Percentiles rank a stretch among this genome's conserved stretches.
Evolutionary conservation across 2,888 invertebrate genomes (phyloP).

Genomic region (Therioaphis trifolii): DNA sequence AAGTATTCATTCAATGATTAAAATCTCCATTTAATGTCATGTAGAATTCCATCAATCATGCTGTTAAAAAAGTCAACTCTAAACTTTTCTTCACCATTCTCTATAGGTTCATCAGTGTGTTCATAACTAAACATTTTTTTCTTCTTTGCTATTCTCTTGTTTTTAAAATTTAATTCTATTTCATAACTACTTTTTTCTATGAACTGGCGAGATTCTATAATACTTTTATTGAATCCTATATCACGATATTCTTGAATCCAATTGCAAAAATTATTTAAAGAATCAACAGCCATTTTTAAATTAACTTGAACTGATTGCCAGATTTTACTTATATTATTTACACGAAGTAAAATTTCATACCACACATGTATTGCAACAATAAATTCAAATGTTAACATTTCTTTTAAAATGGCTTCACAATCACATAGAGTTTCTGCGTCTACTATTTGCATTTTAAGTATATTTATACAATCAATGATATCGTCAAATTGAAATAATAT

Average conservation of each 20-base stretch:
- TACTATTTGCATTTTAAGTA: background rate
- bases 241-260: constrained; percentile 22
- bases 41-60: background rate
- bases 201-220: constrained; percentile 15
- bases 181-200: constrained; percentile 27
- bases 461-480: constrained; percentile 8
- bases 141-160: constrained; percentile 15
- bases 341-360: constrained; percentile 5
- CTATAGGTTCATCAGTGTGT: constrained; percentile 12
- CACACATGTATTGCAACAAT: constrained; percentile 12
- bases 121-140: constrained; percentile 27
- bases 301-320: constrained; percentile 11
- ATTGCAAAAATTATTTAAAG: constrained; percentile 15
- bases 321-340: constrained; percentile 21
- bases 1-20: background rate
- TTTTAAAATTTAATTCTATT: constrained; percentile 33
- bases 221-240: too few relatives aligned
- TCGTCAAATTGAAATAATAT: background rate
- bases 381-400: constrained; percentile 25
- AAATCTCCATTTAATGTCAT: background rate
- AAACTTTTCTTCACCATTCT: constrained; percentile 24
- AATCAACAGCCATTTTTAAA: background rate
- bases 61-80: constrained; percentile 12
- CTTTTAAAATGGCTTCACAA: background rate
- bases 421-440: constrained; percentile 11